Base-by-base conservation (phyloP, 2,797 vertebrate genomes). In the Darevskia mixta region DNA sequence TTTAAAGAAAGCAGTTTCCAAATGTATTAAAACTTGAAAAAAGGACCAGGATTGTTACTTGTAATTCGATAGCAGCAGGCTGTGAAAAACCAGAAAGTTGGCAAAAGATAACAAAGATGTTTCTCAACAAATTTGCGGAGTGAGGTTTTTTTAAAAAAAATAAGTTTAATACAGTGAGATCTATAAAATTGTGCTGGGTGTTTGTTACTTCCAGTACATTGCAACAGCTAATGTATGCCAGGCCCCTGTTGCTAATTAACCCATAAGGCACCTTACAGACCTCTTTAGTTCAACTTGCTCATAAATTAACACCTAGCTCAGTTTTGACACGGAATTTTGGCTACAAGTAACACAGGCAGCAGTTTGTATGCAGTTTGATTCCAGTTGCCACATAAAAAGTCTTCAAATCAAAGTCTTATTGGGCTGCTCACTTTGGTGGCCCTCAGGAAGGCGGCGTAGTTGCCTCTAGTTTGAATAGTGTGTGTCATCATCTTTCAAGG, bases 101-200 rank as follows among this genome's bases (percentile, higher is more conserved):
- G 88, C 89, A 84, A 91, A 87, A 87, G 87, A 87, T 82, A 64
- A 8, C 13, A 18, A 77, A 8, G 85, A 32, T 0, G 0, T 92
- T 94, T 89, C 93, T 96, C 89, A 86, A 38, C 82, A 58, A 72
- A 92, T 94, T 92, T 94, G 90, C 80, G 89, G 91, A 81, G 43
- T 29, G 84, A 73, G 88, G 81, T 86, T 80, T 91, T 92, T 41
- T 41, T 41, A 3, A 3, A 35, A 2, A 35, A n/a, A 92, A 89
- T 90, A 79, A 90, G 2, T 92, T 64, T 87, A 75, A 49, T 89
- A 86, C 86, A 86, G 73, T 91, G 86, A 90, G 93, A 13, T 87
- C 83, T 89, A n/a, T 35, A 80, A 90, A 89, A 83, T 93, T 86
- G 75, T 71, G 88, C 6, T 86, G 75, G 75, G 20, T 77, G 17